Evolutionary conservation across 2,113 vertebrate genomes (phyloP).

Genomic region (Hyperoodon ampullatus): DNA sequence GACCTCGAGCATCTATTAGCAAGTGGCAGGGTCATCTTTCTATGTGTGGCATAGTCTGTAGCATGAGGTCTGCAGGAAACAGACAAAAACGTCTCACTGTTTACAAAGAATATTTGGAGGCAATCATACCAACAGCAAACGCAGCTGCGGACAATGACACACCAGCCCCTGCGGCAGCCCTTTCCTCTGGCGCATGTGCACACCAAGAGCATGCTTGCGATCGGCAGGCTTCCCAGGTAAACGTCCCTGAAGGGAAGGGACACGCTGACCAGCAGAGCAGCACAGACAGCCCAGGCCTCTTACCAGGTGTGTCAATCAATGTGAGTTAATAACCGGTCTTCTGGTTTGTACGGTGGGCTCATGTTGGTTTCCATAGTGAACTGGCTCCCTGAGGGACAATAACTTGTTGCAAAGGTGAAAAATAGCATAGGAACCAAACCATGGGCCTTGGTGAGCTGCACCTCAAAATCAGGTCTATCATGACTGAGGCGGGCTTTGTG

Average conservation of each 20-base stretch:
- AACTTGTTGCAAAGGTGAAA: not conserved
- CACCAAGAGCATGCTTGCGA: not conserved
- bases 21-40: slow-evolving; percentile 96
- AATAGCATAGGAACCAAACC: not conserved
- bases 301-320: not conserved
- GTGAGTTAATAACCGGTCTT: not conserved
- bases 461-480: not conserved
- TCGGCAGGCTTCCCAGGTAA: accelerated
- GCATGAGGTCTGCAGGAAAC: slow-evolving; percentile 91
- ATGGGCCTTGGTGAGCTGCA: not conserved
- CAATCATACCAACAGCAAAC: accelerated
- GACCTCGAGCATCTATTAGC: slow-evolving; percentile 94
- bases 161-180: not conserved
- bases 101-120: not conserved
- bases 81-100: not conserved
- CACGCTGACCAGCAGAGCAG: not conserved
- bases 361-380: not conserved
- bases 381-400: not conserved
- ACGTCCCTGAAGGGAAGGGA: not conserved
- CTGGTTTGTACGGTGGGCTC: not conserved
- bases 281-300: not conserved
- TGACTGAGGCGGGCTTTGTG: not conserved
- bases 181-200: not conserved
- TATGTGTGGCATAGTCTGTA: slow-evolving; percentile 95
- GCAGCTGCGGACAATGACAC: accelerated